These are phyloP conservation scores for Hypselothyrea guttata DNA, from an alignment of 2,888 invertebrate genomes.

Conservation along the genomic window DNA sequence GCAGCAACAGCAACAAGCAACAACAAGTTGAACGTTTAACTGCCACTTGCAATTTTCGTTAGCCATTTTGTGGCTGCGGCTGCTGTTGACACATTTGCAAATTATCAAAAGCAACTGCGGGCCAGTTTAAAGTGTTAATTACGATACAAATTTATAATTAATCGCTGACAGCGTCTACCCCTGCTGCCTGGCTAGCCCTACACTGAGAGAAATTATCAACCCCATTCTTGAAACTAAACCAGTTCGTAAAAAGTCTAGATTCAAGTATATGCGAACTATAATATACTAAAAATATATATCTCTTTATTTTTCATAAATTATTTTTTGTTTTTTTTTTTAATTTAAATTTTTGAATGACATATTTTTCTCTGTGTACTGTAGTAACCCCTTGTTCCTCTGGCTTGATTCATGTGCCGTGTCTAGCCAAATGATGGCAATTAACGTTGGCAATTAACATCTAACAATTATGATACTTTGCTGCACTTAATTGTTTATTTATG, in stretches of 20 bases:
- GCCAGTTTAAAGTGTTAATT: conserved; percentile 79
- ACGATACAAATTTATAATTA: conserved; percentile 77
- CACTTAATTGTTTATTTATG: conserved; percentile 72
- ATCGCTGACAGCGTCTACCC: conserved; percentile 44
- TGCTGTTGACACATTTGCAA: conserved; percentile 76
- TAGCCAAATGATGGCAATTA: conserved; percentile 71
- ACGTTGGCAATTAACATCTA: conserved; percentile 67
- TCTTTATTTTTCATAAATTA: too few species aligned
- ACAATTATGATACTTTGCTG: conserved; percentile 72
- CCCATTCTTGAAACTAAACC: too few species aligned
- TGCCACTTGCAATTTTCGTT: conserved; percentile 75
- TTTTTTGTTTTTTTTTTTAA: too few species aligned
- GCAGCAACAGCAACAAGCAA: conserved; percentile 22
- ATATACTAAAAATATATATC: too few species aligned
- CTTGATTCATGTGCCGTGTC: conserved; percentile 68
- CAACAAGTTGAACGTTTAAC: conserved; percentile 50
- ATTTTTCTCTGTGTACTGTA: too few species aligned
- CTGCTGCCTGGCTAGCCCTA: too few species aligned
- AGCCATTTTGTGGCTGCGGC: conserved; percentile 58
- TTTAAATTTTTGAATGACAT: too few species aligned
- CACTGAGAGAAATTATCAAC: too few species aligned
- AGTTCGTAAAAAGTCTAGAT: too few species aligned
- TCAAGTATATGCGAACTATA: too few species aligned
- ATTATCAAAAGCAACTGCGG: conserved; percentile 59
- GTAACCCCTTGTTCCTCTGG: not conserved